Evolutionary conservation across 2,113 vertebrate genomes (phyloP), one percentile per base, ranked within the genome.

Genomic region (Phalacrocorax pelagicus): DNA sequence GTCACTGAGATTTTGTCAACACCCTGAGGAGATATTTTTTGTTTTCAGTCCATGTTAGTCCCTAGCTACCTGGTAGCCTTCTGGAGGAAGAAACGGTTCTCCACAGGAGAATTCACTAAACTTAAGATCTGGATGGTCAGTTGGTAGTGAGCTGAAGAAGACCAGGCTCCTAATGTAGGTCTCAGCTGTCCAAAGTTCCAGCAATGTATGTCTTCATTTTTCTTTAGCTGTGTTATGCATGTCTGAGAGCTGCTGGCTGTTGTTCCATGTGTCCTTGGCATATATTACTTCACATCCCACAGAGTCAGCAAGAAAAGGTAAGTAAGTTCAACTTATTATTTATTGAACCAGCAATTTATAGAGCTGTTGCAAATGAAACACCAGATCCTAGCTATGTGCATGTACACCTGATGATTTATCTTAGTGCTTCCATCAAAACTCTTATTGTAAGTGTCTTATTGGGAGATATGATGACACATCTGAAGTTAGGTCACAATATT

Each of bases 121-220:
- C 0, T 0, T 30, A n/a, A 65, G 19, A 24, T 58, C 40, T 58
- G 36, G 26, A 44, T 49, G 11, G 15, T 46, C 8, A n/a, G 36
- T 49, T 46, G 8, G 3, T 22, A 77, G 30, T 16, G 4, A 81
- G 15, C 34, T 66, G 47, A 69, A 67, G 54, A 88, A 30, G 27
- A 65, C 18, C 16, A 19, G 3, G 13, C 27, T 88, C 22, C 30
- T 77, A 44, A 69, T 7, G 83, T 5, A 82, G 9, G 15, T 80
- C 27, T 61, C 40, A 69, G 30, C 3, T 73, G 12, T 32, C 27
- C 30, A 49, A 81, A 83, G 4, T 58, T 77, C 27, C 42, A 17
- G 5, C 7, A 57, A 23, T 3, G 66, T 32, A 18, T 2, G 4
- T 38, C 23, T 88, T 88, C 20, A 12, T 52, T 95, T 80, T 62